Conservation (phyloP, 1,140 invertebrate genomes). For the Littorina saxatilis region DNA sequence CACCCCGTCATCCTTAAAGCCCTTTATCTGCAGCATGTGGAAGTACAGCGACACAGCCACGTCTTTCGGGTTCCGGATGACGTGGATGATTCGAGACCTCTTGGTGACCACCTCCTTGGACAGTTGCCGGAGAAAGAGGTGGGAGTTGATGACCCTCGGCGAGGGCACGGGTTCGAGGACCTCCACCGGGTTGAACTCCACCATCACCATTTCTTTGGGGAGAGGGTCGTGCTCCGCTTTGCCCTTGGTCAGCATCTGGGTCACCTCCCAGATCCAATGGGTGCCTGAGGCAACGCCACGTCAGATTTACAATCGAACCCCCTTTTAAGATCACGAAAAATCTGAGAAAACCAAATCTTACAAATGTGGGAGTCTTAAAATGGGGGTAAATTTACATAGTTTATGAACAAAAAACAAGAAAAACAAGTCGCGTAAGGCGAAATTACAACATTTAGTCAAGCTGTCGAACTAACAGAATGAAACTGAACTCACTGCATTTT, state of each 20-base stretch:
- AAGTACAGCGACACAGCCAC: slow-evolving; percentile 24
- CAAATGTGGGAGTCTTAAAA: too few species aligned
- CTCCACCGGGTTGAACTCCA: not conserved
- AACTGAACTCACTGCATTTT: too few species aligned
- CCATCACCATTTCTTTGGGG: slow-evolving; percentile 17
- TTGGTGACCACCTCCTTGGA: slow-evolving; percentile 6
- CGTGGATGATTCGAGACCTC: slow-evolving; percentile 10
- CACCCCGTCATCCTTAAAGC: not conserved
- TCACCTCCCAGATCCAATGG: slow-evolving; percentile 26
- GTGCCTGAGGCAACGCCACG: slow-evolving; percentile 21
- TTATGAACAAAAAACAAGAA: too few species aligned
- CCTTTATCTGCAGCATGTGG: slow-evolving; percentile 12
- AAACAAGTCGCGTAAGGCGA: too few species aligned
- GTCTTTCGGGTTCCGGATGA: slow-evolving; percentile 28
- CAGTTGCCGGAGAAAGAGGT: slow-evolving; percentile 17
- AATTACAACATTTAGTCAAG: too few species aligned
- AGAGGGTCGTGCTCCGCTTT: not conserved
- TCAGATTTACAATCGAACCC: too few species aligned
- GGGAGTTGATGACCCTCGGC: slow-evolving; percentile 1
- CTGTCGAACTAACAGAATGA: too few species aligned
- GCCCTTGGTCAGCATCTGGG: slow-evolving; percentile 18
- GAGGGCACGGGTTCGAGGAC: not conserved
- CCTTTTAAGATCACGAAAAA: too few species aligned
- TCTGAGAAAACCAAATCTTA: too few species aligned
- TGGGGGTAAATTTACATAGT: too few species aligned